Evolutionary conservation across 2,888 invertebrate species (phyloP).

Genomic region (Helleia helle): DNA sequence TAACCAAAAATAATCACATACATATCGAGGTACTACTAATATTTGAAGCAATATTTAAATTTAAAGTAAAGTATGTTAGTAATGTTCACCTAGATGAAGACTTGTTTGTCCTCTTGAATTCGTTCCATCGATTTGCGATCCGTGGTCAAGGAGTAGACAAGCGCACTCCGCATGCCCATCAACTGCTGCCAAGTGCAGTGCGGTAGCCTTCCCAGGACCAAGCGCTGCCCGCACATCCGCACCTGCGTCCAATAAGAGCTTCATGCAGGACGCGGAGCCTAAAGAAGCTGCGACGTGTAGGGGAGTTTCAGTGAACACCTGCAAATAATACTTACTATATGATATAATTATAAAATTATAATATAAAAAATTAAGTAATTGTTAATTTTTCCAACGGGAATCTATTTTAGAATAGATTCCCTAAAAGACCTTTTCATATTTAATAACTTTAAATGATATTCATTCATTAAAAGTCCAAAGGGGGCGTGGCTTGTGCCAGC

Average conservation of each 20-base stretch:
- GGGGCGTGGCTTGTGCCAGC: too few species aligned
- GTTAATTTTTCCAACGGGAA: too few species aligned
- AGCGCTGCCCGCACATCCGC: conserved; percentile 86
- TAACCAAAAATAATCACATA: too few species aligned
- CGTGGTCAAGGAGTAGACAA: conserved; percentile 79
- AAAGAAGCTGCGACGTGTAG: conserved; percentile 86
- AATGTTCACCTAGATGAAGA: conserved; percentile 78
- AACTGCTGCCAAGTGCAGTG: conserved; percentile 90
- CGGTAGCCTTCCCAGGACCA: conserved; percentile 81
- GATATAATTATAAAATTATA: too few species aligned
- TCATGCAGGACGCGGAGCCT: conserved; percentile 80
- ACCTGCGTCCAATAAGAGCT: conserved; percentile 82
- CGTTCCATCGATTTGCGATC: conserved; percentile 83
- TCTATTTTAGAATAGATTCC: too few species aligned
- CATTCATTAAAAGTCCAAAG: too few species aligned
- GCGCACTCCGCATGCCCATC: conserved; percentile 89
- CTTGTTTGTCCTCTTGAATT: conserved; percentile 87
- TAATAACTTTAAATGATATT: too few species aligned
- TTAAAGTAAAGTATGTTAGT: too few species aligned
- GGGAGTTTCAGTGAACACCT: conserved; percentile 89
- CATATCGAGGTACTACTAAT: too few species aligned
- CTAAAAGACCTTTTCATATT: too few species aligned
- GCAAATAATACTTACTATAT: conserved; percentile 21
- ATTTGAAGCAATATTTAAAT: too few species aligned
- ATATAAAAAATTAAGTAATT: too few species aligned